Evolutionary conservation across 2,888 invertebrate genomes (phyloP), one percentile per base, ranked within the genome.

Genomic region (Mythimna loreyi): DNA sequence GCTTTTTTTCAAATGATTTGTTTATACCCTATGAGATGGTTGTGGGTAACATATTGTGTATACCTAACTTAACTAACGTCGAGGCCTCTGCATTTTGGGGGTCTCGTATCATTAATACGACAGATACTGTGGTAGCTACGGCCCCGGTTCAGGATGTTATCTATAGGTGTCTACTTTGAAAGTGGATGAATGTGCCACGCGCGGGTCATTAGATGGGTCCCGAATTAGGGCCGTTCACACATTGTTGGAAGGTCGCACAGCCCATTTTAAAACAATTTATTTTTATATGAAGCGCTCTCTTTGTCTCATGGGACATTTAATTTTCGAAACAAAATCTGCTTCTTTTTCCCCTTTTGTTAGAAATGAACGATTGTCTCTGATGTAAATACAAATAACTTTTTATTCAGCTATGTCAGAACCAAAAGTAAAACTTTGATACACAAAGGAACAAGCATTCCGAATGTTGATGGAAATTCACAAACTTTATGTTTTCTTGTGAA

Each of bases 341-440:
- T 25, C 21, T 23, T 64, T 57, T 64, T 30, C 58, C 61, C 69
- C n/a, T 56, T 77, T 62, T 62, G 30, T 47, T 55, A 66, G 65
- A 75, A 77, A 69, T 40, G 62, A 67, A 63, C 33, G 59, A 73
- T 78, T 64, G 47, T 73, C 58, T 73, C 61, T 55, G 49, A 75
- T 69, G 80, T 69, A 69, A 77, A 77, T 75, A 60, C 58, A 65
- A 75, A 79, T 56, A 79, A 77, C 65, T 75, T 77, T 64, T 79
- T 75, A 56, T 77, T 65, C 69, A 69, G 65, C 77, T 52, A 52
- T 49, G 80, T 75, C 77, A 77, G 60, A 69, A 69, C n/a, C 69
- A 79, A 79, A 68, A 66, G 65, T 19, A 56, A 77, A 77, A 80
- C 28, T 79, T 77, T 62, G 47, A 57, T 63, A 16, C 43, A 77